Evolutionary conservation across 2,113 vertebrate genomes (phyloP), one percentile per base, ranked within the genome.

Genomic region (Psilopsiagon aymara): DNA sequence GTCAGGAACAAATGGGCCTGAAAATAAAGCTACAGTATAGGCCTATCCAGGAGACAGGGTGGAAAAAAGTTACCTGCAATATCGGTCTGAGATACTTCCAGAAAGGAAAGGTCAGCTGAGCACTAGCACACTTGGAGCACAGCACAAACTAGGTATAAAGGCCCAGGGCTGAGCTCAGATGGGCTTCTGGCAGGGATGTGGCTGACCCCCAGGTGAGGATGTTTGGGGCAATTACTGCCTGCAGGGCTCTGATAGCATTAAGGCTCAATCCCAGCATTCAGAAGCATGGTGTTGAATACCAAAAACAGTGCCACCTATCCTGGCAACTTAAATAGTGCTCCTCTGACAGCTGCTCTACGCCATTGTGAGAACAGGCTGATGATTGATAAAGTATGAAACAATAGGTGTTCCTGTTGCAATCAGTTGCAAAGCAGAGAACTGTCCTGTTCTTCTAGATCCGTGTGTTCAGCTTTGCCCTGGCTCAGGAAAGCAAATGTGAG

Each of bases 201-300:
- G 27, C 15, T 76, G 44, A 51, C 37, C 20, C 3, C n/a, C 20
- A 17, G 23, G 24, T n/a, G 82, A 52, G 60, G 29, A 7, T 3
- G 0, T 1, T 68, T 6, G 17, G 18, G 51, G 43, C 24, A 49
- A 6, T 18, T 29, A 41, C 5, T 55, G 70, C 6, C 37, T 62
- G 43, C 78, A 55, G 20, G 47, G 39, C 66, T 87, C 69, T 33
- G n/a, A 12, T 10, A 77, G 17, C 3, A 0, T 33, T 46, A n/a
- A 35, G 44, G 47, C 17, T 88, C 16, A 5, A 85, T 23, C 78
- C 33, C 31, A 49, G 39, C 18, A 51, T n/a, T 46, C 39, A 82
- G 52, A 41, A 90, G 23, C 25, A 6, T 0, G 2, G 62, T 24
- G 21, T 0, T 66, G 63, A 63, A 39, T 7, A 15, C 8, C 37